These are phyloP conservation scores for Recurvirostra avosetta DNA, from an alignment of 2,113 vertebrate species.

Conservation along the genomic window DNA sequence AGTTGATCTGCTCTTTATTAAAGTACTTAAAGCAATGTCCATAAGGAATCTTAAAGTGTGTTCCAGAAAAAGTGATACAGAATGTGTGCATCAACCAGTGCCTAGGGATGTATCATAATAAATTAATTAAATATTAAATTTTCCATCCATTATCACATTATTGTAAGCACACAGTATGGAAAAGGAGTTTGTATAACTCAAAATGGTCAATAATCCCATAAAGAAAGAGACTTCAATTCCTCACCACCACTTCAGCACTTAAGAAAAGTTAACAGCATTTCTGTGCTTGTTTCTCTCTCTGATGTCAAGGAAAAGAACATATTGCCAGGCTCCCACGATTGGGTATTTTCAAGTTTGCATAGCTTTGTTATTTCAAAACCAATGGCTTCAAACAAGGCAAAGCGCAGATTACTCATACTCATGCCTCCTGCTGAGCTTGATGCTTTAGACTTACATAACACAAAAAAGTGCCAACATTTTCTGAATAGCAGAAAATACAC, in stretches of 20 bases:
- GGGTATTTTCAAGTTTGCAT: neutral
- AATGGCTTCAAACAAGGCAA: slow-evolving; percentile 26
- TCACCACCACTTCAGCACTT: neutral
- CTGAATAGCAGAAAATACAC: neutral
- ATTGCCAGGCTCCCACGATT: neutral
- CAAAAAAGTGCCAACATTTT: neutral
- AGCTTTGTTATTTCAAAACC: slow-evolving; percentile 23
- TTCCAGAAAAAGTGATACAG: neutral
- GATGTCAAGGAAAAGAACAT: neutral
- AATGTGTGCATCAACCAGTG: neutral
- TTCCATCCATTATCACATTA: neutral
- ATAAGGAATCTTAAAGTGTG: neutral
- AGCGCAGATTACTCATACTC: slow-evolving; percentile 6
- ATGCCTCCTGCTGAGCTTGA: neutral
- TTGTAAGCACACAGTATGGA: neutral
- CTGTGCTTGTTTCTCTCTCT: neutral
- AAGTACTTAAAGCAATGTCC: neutral
- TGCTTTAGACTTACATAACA: neutral
- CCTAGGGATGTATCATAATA: neutral
- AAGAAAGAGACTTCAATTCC: neutral
- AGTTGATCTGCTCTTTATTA: neutral
- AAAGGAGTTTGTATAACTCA: neutral
- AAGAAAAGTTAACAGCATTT: neutral
- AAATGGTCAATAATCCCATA: neutral
- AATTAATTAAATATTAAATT: neutral